These are phyloP conservation scores for Ellobium chinense DNA, from an alignment of 2,888 invertebrate genomes.

Conservation along the genomic window DNA sequence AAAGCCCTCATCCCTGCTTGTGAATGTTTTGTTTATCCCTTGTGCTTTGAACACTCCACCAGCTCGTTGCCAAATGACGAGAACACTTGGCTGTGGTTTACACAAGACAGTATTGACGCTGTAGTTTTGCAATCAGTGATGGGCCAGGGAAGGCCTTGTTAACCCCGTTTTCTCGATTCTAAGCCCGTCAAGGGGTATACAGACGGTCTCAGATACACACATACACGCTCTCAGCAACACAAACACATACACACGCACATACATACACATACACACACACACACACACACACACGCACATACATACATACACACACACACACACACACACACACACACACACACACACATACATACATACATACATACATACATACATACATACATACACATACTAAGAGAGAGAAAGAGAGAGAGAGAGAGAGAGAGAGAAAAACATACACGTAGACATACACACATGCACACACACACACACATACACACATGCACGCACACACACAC, in stretches of 20 bases:
- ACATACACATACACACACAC: conserved; percentile 6
- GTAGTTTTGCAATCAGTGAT: no score
- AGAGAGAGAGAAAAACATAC: conserved; percentile 1
- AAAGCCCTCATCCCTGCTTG: no score
- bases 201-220: no score
- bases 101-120: no score
- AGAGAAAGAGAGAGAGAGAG: not conserved
- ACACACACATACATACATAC: conserved; percentile 13
- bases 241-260: not conserved
- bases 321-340: conserved; percentile 21
- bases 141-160: no score
- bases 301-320: conserved; percentile 13
- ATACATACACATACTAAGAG: not conserved
- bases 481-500: conserved; percentile 6
- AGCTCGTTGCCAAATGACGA: no score
- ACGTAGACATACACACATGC: conserved; percentile 7
- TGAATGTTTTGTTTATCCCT: no score
- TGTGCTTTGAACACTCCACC: no score
- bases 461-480: conserved; percentile 18
- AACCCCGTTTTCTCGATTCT: no score
- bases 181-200: no score
- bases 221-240: conserved; percentile 1
- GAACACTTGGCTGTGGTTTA: no score
- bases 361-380: conserved; percentile 1
- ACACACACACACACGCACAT: conserved; percentile 6